These are phyloP conservation scores for Gorsachius goisagi DNA, from an alignment of 2,113 vertebrate species.

Conservation along the genomic window DNA sequence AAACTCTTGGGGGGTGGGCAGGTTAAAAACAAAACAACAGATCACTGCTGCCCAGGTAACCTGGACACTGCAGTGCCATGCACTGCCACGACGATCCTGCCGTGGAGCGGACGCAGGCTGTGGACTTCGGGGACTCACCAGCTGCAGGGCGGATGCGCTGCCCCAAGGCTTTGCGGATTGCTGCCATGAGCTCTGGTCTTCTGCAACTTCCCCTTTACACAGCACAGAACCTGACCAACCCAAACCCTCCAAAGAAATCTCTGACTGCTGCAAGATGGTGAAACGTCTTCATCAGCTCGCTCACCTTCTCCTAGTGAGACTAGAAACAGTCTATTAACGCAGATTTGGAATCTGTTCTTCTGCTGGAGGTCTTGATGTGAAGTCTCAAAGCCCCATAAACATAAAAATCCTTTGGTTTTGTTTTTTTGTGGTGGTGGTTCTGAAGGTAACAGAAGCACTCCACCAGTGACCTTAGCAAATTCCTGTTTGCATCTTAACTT, in stretches of 20 bases:
- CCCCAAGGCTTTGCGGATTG: accelerated
- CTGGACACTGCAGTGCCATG: not conserved
- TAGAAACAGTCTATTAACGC: not conserved
- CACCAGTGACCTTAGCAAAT: not conserved
- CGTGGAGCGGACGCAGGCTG: not conserved
- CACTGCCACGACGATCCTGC: not conserved
- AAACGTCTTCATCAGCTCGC: not conserved
- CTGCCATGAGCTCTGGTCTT: not conserved
- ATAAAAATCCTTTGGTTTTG: not conserved
- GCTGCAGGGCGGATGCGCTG: not conserved
- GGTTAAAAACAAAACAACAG: conserved; percentile 10
- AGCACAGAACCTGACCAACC: not conserved
- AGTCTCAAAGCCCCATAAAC: not conserved
- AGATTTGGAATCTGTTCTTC: not conserved
- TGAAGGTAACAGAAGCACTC: not conserved
- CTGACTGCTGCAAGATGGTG: not conserved
- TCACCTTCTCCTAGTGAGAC: not conserved
- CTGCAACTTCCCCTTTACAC: not conserved
- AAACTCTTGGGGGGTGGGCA: accelerated
- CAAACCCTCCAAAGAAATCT: not conserved
- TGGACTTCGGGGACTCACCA: not conserved
- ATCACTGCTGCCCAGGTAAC: not conserved
- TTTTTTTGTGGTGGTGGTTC: not conserved
- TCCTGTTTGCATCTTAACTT: not conserved
- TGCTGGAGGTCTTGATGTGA: not conserved